Percentiles rank a stretch among this genome's conserved stretches.
Evolutionary conservation across 2,113 vertebrate genomes (phyloP).

Genomic region (Cynopterus brachyotis): DNA sequence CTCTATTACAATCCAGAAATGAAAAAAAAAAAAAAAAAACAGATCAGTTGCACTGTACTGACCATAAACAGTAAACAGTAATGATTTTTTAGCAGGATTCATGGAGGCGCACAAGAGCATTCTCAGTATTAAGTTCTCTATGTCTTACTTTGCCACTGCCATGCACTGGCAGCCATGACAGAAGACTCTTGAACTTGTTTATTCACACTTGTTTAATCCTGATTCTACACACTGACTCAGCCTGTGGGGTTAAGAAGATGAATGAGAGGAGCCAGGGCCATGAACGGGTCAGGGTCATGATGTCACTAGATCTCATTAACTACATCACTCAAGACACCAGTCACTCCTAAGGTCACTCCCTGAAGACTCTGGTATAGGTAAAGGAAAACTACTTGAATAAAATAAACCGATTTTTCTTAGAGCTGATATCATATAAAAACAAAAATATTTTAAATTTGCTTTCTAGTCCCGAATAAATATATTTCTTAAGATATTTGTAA

Average conservation of each 20-base stretch:
- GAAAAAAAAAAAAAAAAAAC: slow-evolving; percentile 30
- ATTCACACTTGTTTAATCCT: slow-evolving; percentile 90
- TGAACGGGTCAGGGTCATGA: slow-evolving; percentile 83
- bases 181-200: slow-evolving; percentile 87
- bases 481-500: background rate
- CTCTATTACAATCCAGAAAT: slow-evolving; percentile 26
- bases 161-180: slow-evolving; percentile 78
- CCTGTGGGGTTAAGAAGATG: slow-evolving; percentile 85
- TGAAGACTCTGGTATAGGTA: slow-evolving; percentile 43
- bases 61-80: slow-evolving; percentile 39
- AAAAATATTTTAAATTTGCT: background rate
- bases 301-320: slow-evolving; percentile 89
- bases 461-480: background rate
- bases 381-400: slow-evolving; percentile 66
- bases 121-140: slow-evolving; percentile 77
- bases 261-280: slow-evolving; percentile 84
- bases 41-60: background rate
- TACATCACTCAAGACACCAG: slow-evolving; percentile 84
- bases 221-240: slow-evolving; percentile 80
- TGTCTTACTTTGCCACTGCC: slow-evolving; percentile 82
- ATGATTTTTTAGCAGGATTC: slow-evolving; percentile 79
- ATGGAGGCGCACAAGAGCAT: slow-evolving; percentile 74
- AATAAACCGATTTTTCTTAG: slow-evolving; percentile 33
- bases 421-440: background rate
- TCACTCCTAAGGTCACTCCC: slow-evolving; percentile 83